Conservation (phyloP, 2,888 invertebrate species). For the Pseudococcus longispinus region DNA sequence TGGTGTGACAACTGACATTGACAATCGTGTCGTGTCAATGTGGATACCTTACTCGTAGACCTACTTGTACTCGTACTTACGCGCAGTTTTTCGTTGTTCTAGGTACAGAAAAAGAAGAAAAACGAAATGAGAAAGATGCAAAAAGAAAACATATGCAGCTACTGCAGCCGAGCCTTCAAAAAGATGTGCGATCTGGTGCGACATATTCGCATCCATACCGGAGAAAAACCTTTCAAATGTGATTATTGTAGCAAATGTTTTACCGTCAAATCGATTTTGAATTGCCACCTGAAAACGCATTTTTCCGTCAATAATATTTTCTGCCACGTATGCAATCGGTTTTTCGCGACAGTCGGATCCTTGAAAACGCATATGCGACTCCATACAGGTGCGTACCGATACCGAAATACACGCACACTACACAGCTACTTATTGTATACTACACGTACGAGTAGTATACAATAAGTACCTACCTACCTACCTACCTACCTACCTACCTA, state of each 20-base stretch:
- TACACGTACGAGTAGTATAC: too few relatives aligned
- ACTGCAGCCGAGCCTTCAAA: slow-evolving; percentile 72
- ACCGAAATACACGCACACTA: too few relatives aligned
- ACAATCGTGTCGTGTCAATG: too few relatives aligned
- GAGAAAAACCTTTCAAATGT: slow-evolving; percentile 72
- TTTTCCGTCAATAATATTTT: slow-evolving; percentile 67
- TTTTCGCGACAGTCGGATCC: slow-evolving; percentile 72
- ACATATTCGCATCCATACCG: slow-evolving; percentile 68
- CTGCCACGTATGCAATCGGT: slow-evolving; percentile 71
- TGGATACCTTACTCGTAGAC: too few relatives aligned
- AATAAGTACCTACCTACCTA: too few relatives aligned
- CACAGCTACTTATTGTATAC: too few relatives aligned
- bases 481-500: too few relatives aligned
- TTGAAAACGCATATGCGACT: slow-evolving; percentile 73
- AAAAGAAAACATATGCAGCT: slow-evolving; percentile 64
- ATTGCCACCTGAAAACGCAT: slow-evolving; percentile 71
- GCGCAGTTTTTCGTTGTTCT: too few relatives aligned
- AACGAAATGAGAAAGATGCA: slow-evolving; percentile 60
- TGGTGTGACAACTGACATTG: too few relatives aligned
- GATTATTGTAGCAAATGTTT: slow-evolving; percentile 68
- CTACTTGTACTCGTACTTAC: too few relatives aligned
- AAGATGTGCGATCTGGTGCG: slow-evolving; percentile 71
- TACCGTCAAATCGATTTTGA: slow-evolving; percentile 72
- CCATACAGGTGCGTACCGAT: slow-evolving; percentile 66
- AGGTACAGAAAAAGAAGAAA: slow-evolving; percentile 58